phyloP scores from a whole-genome alignment of 2,113 vertebrate genomes.

The Otocyon megalotis region DNA sequence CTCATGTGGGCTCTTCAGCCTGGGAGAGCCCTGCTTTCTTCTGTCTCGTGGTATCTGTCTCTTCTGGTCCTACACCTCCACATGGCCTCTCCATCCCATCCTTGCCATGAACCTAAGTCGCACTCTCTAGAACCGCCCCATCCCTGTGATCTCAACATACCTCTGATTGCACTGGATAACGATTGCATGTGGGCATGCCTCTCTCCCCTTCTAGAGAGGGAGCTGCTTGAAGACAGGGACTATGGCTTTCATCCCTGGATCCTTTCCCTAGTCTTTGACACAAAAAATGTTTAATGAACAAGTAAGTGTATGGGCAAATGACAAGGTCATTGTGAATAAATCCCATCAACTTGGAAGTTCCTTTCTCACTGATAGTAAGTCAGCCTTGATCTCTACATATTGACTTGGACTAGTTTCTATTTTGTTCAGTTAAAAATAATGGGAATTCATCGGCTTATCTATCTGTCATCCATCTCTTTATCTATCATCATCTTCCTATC shows the following conservation, averaged over 20 bases:
- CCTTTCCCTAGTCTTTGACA: not conserved
- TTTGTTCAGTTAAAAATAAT: not conserved
- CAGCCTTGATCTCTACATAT: not conserved
- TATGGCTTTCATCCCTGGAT: not conserved
- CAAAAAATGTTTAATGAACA: not conserved
- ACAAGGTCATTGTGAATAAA: not conserved
- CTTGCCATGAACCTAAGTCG: not conserved
- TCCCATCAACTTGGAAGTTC: not conserved
- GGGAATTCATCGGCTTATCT: not conserved
- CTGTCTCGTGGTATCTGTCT: too few species aligned
- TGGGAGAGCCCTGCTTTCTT: not conserved
- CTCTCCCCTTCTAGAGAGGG: not conserved
- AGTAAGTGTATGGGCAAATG: not conserved
- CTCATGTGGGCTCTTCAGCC: not conserved
- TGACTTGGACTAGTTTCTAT: not conserved
- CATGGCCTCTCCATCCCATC: accelerated
- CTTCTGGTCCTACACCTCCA: not conserved
- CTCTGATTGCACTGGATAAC: too few species aligned
- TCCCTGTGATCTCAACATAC: not conserved
- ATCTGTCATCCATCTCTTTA: not conserved
- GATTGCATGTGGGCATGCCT: accelerated
- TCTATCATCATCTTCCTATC: not conserved
- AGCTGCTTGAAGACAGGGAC: not conserved
- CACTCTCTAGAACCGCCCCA: not conserved
- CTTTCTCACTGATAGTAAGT: not conserved